Base-by-base conservation (phyloP, 37 sponge, comb jelly and placozoan species). In the Geodia barretti region DNA sequence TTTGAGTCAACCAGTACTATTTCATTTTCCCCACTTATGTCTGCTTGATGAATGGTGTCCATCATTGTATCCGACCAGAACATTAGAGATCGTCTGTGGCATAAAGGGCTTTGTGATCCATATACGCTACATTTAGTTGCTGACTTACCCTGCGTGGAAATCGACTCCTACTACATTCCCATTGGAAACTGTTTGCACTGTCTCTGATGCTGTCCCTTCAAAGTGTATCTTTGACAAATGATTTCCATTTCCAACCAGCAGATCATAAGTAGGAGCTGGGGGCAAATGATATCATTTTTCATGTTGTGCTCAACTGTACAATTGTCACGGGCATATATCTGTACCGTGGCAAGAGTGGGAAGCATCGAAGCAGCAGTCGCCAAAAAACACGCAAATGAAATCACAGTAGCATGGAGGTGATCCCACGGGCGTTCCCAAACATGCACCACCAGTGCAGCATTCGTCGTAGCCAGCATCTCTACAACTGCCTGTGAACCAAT, bases 11-110 rank as follows among this genome's bases (percentile, higher is more conserved):
- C 75, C 32, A 83, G 38, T 39, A 32, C 26, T 11, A 63, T 42
- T 35, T 35, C 39, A 43, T 62, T 36, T 1, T 62, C 62, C n/a
- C 74, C 75, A 64, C 64, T 64, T 35, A 83, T 21, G 43, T 28
- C 35, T 4, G 83, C 64, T 54, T 42, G 63, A 75, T 41, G 63
- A 19, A 83, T 64, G 4, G 42, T 5, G 43, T 74, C 36, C 1
- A n/a, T 21, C 1, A 62, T 54, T 28, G n/a, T 62, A 67, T 83
- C 83, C 11, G 74, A 83, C 83, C 83, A 83, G 58, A 73, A 83
- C 21, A 83, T 28, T 8, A 32, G 63, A 11, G 43, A 31, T 28
- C 62, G 58, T 26, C 82, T 81, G 38, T 3, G 39, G n/a, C n/a
- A 47, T 17, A 47, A 47, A 47, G 11, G 54, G 7, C 14, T 7